Conservation (phyloP, 2,797 vertebrate species). For the Lateolabrax maculatus region DNA sequence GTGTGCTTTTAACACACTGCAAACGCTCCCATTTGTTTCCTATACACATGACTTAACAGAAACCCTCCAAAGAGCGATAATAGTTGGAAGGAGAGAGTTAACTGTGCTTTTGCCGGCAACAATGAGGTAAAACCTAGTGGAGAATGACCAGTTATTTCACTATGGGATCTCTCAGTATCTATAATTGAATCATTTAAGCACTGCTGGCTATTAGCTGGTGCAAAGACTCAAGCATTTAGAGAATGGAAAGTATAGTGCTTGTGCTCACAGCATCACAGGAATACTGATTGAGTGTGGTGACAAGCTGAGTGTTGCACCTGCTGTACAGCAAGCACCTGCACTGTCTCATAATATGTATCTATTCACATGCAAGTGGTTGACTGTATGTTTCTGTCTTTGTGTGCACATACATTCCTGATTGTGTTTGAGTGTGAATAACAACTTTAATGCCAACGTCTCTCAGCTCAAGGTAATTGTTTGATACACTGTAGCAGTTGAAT, state of each 20-base stretch:
- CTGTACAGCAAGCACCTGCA: neutral
- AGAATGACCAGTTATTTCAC: conserved; percentile 74
- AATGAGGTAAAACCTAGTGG: conserved; percentile 46
- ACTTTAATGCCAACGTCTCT: conserved; percentile 14
- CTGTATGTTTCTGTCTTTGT: conserved; percentile 10
- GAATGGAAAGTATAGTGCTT: conserved; percentile 48
- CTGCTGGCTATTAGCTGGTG: conserved; percentile 68
- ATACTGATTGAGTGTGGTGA: conserved; percentile 54
- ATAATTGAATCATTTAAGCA: conserved; percentile 82
- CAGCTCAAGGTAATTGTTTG: conserved; percentile 57
- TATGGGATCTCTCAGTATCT: conserved; percentile 75
- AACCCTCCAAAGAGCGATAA: conserved; percentile 27
- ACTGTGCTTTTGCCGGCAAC: conserved; percentile 44
- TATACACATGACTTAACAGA: conserved; percentile 8
- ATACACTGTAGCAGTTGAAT: conserved; percentile 49
- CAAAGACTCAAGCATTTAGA: conserved; percentile 54
- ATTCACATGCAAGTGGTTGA: neutral
- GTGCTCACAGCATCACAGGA: conserved; percentile 53
- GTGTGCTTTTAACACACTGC: neutral
- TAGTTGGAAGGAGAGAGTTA: conserved; percentile 39
- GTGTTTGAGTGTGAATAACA: conserved; percentile 27
- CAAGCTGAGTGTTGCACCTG: conserved; percentile 30
- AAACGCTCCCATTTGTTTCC: conserved; percentile 32
- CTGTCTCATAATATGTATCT: conserved; percentile 9
- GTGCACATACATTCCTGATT: neutral